phyloP scores from a whole-genome alignment of 2,113 vertebrate genomes.

The Drymodes brunneopygia region DNA sequence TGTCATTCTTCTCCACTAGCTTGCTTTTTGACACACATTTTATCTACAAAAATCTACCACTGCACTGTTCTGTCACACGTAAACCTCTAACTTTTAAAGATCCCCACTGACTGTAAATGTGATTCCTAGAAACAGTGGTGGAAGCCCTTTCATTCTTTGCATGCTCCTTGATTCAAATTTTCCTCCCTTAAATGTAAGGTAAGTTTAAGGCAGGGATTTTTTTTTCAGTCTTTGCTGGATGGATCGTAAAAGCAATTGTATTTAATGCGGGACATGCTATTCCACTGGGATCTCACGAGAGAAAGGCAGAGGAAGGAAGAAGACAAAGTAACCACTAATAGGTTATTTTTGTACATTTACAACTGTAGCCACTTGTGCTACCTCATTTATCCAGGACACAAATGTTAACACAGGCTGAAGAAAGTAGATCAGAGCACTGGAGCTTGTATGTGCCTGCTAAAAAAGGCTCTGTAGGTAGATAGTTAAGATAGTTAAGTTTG shows the following conservation, averaged over 20 bases:
- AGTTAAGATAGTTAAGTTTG: background rate
- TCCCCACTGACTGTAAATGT: background rate
- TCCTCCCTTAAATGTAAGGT: background rate
- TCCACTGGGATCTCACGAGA: background rate
- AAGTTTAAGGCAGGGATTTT: background rate
- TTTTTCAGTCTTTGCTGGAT: background rate
- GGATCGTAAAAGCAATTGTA: background rate
- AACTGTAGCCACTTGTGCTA: background rate
- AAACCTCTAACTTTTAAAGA: background rate
- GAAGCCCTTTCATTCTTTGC: background rate
- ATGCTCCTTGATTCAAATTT: background rate
- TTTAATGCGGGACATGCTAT: background rate
- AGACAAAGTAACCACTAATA: background rate
- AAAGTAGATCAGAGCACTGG: background rate
- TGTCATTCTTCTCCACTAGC: background rate
- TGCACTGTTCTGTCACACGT: background rate
- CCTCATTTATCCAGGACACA: background rate
- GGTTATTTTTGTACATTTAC: background rate
- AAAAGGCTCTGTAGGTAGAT: background rate
- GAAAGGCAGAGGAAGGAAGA: background rate
- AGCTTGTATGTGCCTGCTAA: background rate
- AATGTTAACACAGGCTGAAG: background rate
- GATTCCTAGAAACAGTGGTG: background rate
- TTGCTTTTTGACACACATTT: background rate
- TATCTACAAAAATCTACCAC: background rate